These are phyloP conservation scores for Pocillopora grandis DNA, from an alignment of 92 coral and sea anemone genomes.

Conservation along the genomic window DNA sequence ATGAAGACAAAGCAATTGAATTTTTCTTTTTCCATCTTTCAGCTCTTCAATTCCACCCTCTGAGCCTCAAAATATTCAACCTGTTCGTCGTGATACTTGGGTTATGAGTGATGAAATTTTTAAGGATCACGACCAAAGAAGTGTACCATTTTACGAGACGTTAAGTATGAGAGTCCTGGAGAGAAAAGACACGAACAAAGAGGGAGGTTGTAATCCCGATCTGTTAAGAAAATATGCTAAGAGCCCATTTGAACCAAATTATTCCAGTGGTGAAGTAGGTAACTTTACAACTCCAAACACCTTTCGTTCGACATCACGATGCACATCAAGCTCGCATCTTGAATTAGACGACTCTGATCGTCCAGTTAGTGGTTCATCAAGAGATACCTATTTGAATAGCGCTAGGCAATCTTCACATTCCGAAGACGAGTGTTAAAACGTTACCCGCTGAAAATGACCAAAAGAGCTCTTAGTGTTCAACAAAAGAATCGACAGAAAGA, in stretches of 20 bases:
- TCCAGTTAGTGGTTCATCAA: slow-evolving; percentile 20
- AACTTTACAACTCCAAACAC: background rate
- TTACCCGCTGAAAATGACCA: background rate
- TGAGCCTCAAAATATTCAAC: slow-evolving; percentile 9
- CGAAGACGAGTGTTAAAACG: background rate
- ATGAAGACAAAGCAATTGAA: background rate
- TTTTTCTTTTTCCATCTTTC: background rate
- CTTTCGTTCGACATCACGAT: background rate
- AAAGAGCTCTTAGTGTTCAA: background rate
- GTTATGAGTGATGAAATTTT: slow-evolving; percentile 3
- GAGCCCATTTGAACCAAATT: slow-evolving; percentile 14
- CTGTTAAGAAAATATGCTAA: background rate
- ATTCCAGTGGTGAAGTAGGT: background rate
- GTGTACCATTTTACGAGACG: slow-evolving; percentile 3
- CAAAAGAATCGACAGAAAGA: too few species aligned
- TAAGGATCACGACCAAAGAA: background rate
- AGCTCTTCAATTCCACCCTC: slow-evolving; percentile 24
- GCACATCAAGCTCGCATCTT: background rate
- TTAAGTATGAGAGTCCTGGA: slow-evolving; percentile 17
- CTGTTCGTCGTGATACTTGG: slow-evolving; percentile 24
- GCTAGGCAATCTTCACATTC: background rate
- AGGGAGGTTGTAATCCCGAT: background rate
- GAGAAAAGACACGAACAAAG: background rate
- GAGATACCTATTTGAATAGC: background rate
- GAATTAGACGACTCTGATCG: background rate